Conservation (phyloP, 2,888 invertebrate genomes). For the Himalopsyche japonica region DNA sequence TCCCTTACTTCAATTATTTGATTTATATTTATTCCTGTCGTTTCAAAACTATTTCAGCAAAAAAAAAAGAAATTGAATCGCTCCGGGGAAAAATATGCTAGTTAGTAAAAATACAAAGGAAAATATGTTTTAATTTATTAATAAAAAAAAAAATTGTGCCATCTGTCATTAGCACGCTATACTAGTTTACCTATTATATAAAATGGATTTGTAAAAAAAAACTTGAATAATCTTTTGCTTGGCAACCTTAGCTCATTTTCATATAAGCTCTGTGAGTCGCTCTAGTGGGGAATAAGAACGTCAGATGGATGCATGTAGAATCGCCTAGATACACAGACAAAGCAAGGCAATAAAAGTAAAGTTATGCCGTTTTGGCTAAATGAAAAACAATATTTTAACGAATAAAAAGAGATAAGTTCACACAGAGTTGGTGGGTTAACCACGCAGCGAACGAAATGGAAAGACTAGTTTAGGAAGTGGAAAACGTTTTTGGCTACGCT, state of each 20-base stretch:
- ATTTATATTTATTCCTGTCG: no score
- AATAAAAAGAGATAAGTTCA: slow-evolving; percentile 38
- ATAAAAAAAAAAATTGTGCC: no score
- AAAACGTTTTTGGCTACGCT: background rate
- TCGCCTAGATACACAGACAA: slow-evolving; percentile 26
- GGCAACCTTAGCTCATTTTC: background rate
- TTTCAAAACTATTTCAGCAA: no score
- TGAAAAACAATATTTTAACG: slow-evolving; percentile 42
- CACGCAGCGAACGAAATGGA: slow-evolving; percentile 20
- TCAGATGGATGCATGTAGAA: slow-evolving; percentile 33
- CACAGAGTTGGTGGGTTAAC: slow-evolving; percentile 28
- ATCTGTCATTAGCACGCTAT: no score
- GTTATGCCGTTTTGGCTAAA: slow-evolving; percentile 40
- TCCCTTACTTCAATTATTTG: no score
- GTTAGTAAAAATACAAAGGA: no score
- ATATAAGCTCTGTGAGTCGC: background rate
- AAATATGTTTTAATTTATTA: no score
- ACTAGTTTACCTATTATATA: no score
- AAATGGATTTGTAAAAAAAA: no score
- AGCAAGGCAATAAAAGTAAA: slow-evolving; percentile 39
- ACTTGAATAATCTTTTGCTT: slow-evolving; percentile 25
- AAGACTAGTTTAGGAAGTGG: background rate
- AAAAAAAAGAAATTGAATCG: no score
- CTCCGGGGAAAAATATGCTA: no score
- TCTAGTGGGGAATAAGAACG: background rate